Conservation (phyloP, 2,797 vertebrate genomes). For the Meriones psammophilus region DNA sequence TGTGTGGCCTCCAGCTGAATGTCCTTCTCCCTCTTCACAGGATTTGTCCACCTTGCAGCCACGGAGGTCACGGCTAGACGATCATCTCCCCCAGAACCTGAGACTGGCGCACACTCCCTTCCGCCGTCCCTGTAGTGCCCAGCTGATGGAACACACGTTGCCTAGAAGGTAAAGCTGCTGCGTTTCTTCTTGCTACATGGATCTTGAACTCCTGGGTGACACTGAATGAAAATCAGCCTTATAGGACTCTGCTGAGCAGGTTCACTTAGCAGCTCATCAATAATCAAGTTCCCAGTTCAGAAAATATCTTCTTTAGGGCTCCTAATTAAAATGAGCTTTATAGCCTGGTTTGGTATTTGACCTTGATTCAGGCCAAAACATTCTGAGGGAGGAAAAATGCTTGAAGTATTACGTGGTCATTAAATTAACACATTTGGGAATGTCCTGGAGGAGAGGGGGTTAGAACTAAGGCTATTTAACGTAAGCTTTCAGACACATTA, state of each 20-base stretch:
- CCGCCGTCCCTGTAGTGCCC: too few relatives aligned
- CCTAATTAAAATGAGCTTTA: slow-evolving; percentile 63
- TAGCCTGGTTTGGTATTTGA: slow-evolving; percentile 54
- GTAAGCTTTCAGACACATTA: slow-evolving; percentile 11
- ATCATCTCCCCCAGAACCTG: background rate
- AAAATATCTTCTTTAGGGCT: background rate
- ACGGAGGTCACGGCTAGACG: background rate
- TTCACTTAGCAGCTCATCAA: background rate
- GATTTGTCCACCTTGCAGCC: background rate
- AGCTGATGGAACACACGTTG: background rate
- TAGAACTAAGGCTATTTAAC: background rate
- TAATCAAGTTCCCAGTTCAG: slow-evolving; percentile 1
- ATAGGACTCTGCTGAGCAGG: background rate
- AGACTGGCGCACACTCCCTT: background rate
- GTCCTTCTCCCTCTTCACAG: background rate
- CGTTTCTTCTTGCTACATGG: background rate
- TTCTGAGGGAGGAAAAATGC: slow-evolving; percentile 20
- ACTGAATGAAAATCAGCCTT: background rate
- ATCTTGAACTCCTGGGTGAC: background rate
- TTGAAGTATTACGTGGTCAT: slow-evolving; percentile 7
- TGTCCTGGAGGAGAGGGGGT: background rate
- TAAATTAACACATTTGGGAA: slow-evolving; percentile 40
- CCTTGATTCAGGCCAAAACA: slow-evolving; percentile 62
- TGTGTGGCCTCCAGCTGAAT: background rate
- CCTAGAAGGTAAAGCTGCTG: background rate